phyloP scores from a whole-genome alignment of 2,888 invertebrate species.

The Erebia palarica region DNA sequence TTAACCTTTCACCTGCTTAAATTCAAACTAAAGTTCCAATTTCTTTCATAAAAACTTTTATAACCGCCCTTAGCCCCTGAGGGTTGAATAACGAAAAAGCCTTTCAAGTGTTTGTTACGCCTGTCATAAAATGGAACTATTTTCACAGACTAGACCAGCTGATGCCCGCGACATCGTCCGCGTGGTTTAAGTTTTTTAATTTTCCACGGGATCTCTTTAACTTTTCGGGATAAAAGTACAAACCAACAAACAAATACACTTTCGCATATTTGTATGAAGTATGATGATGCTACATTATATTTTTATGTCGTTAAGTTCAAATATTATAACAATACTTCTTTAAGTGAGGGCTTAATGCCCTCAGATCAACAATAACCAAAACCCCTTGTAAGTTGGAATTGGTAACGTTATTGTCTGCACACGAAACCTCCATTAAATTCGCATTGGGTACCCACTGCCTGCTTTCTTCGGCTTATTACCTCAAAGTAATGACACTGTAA shows the following conservation, averaged over 20 bases:
- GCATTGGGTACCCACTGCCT: slow-evolving; percentile 9
- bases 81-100: not conserved
- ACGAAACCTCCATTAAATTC: slow-evolving; percentile 20
- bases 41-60: slow-evolving; percentile 3
- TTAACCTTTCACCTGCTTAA: slow-evolving; percentile 1
- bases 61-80: not conserved
- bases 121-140: not conserved
- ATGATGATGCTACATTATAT: too few relatives aligned
- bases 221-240: too few relatives aligned
- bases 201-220: too few relatives aligned
- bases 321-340: too few relatives aligned
- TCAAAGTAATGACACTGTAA: slow-evolving; percentile 16
- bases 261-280: too few relatives aligned
- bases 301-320: too few relatives aligned
- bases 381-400: not conserved
- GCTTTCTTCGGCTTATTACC: slow-evolving; percentile 20
- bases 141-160: not conserved
- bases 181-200: too few relatives aligned
- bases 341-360: not conserved
- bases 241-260: too few relatives aligned
- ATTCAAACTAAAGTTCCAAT: not conserved
- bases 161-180: too few relatives aligned
- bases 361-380: not conserved
- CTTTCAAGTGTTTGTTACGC: not conserved
- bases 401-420: slow-evolving; percentile 14